A percentile compares a stretch with the other conserved stretches of the same genome.
phyloP scores from a whole-genome alignment of 1,140 invertebrate species.

The Dendroctonus ponderosae region DNA sequence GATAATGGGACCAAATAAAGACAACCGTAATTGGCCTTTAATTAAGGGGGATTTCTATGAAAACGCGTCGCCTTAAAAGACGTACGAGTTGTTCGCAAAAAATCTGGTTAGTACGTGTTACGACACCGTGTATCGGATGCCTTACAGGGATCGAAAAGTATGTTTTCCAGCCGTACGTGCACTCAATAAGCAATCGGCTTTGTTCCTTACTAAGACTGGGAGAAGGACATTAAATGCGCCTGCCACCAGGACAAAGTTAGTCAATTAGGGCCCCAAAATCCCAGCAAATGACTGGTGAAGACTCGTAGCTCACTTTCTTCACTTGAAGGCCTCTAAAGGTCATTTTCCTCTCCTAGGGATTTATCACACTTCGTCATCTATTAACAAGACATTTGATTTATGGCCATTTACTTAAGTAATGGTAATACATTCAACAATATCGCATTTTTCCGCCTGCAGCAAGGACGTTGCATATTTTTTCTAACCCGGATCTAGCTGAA shows the following conservation, averaged over 20 bases:
- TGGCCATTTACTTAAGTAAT: no score
- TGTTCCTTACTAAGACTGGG: no score
- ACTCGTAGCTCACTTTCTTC: no score
- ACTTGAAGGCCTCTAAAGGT: no score
- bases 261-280: no score
- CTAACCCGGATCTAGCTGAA: conserved; percentile 1
- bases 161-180: conserved; percentile 13
- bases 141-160: conserved; percentile 22
- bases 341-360: no score
- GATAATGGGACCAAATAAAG: conserved; percentile 35
- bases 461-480: background rate
- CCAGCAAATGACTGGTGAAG: no score
- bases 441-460: background rate
- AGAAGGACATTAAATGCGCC: no score
- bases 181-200: conserved; percentile 12
- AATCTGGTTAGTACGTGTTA: conserved; percentile 29
- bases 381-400: no score
- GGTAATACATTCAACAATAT: no score
- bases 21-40: conserved; percentile 37
- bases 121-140: conserved; percentile 28
- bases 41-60: conserved; percentile 34
- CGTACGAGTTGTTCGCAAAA: conserved; percentile 20
- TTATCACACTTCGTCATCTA: no score
- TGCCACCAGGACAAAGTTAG: no score
- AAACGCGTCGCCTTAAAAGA: conserved; percentile 31